Conservation (phyloP, 1,140 invertebrate species). For the Pseudomyrmex gracilis region DNA sequence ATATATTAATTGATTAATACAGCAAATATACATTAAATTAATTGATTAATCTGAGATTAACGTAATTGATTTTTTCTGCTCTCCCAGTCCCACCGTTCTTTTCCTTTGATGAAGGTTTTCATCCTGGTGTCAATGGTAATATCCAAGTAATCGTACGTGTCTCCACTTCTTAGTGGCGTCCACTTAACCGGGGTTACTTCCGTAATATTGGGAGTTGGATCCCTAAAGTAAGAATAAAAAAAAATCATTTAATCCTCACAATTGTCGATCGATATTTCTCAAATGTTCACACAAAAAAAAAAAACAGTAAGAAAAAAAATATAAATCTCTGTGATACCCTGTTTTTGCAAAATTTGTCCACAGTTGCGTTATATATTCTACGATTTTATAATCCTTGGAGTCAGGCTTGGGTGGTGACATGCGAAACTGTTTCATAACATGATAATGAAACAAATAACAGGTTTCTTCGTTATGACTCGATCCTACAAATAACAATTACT, state of each 20-base stretch:
- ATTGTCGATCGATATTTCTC: neutral
- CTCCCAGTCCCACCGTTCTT: slow-evolving; percentile 48
- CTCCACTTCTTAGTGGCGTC: slow-evolving; percentile 46
- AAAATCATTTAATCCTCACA: slow-evolving; percentile 24
- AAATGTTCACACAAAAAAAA: too few relatives aligned
- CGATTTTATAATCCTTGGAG: slow-evolving; percentile 57
- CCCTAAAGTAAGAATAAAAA: slow-evolving; percentile 36
- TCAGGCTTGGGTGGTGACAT: neutral
- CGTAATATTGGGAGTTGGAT: slow-evolving; percentile 60
- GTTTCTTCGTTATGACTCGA: slow-evolving; percentile 76
- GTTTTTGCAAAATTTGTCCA: slow-evolving; percentile 75
- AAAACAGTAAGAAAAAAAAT: neutral
- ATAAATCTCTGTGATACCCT: slow-evolving; percentile 54
- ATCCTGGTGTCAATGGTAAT: slow-evolving; percentile 54
- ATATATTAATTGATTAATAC: too few relatives aligned
- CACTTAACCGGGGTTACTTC: slow-evolving; percentile 52
- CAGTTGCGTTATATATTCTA: slow-evolving; percentile 74
- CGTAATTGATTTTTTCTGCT: slow-evolving; percentile 54
- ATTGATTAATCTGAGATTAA: neutral
- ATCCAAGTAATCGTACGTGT: slow-evolving; percentile 54
- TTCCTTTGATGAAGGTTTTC: slow-evolving; percentile 24
- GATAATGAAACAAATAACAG: slow-evolving; percentile 71
- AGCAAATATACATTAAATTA: too few relatives aligned
- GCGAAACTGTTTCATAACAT: neutral
- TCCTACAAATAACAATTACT: slow-evolving; percentile 64